phyloP scores from a whole-genome alignment of 2,888 invertebrate genomes.

The Ommatoiulus sabulosus region DNA sequence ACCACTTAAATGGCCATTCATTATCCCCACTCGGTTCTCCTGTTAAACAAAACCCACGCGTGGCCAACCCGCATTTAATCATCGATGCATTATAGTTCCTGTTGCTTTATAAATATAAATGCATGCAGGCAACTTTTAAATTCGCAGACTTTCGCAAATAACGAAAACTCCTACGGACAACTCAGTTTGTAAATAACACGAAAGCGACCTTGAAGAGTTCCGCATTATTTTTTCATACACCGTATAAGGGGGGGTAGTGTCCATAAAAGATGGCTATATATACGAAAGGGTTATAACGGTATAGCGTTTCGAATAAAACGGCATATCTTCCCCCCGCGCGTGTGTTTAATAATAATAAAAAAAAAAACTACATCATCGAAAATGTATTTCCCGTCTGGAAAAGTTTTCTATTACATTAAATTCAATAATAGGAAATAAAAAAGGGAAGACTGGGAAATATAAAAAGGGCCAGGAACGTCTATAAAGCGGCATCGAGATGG shows the following conservation, averaged over 20 bases:
- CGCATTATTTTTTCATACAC: background rate
- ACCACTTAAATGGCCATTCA: too few species aligned
- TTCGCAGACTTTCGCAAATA: too few species aligned
- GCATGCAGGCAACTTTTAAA: too few species aligned
- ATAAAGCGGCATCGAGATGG: background rate
- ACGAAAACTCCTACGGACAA: background rate
- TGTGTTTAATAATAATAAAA: background rate
- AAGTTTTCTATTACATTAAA: constrained; percentile 19
- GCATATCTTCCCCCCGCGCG: background rate
- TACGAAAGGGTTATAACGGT: background rate
- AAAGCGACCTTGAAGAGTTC: background rate
- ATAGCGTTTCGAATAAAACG: background rate
- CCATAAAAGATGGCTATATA: background rate
- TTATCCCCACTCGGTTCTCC: too few species aligned
- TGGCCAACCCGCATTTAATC: too few species aligned
- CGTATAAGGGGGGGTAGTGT: background rate
- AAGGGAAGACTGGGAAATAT: background rate
- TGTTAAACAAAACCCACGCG: too few species aligned
- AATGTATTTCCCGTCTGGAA: constrained; percentile 19
- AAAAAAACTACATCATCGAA: background rate
- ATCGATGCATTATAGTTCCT: too few species aligned
- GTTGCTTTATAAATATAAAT: too few species aligned
- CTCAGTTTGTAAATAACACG: background rate
- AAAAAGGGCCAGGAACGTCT: background rate
- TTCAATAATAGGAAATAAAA: constrained; percentile 4